A percentile compares a stretch with the other conserved stretches of the same genome.
These are phyloP conservation scores for Crenichthys baileyi DNA, from an alignment of 2,797 vertebrate genomes.

Conservation along the genomic window DNA sequence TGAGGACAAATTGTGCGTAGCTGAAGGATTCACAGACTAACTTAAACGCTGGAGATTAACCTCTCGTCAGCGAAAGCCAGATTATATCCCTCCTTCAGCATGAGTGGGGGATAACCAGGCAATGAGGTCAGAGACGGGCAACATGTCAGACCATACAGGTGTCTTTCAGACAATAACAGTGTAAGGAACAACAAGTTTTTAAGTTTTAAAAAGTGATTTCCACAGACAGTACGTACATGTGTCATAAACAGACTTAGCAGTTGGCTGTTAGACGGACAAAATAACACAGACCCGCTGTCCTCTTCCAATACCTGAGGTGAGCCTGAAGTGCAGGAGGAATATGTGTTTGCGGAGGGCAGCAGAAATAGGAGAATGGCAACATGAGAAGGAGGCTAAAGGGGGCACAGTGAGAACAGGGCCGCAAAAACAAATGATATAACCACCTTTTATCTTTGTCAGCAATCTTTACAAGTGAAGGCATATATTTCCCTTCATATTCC, in stretches of 20 bases:
- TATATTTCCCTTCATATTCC: constrained; percentile 5
- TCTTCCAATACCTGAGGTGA: constrained; percentile 34
- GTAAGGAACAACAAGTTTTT: background rate
- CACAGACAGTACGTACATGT: background rate
- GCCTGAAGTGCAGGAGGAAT: constrained; percentile 41
- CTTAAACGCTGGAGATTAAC: constrained; percentile 55
- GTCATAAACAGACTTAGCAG: constrained; percentile 21
- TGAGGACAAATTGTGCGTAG: constrained; percentile 36
- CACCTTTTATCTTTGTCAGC: constrained; percentile 49
- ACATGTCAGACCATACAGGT: constrained; percentile 32
- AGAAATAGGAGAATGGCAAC: constrained; percentile 65
- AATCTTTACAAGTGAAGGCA: constrained; percentile 1
- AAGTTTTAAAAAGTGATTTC: background rate
- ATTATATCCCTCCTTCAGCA: constrained; percentile 54
- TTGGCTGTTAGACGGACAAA: constrained; percentile 54
- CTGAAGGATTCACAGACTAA: constrained; percentile 42
- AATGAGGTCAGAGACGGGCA: constrained; percentile 23
- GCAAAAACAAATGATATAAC: constrained; percentile 75
- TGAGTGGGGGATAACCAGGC: constrained; percentile 37
- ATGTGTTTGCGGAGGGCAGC: constrained; percentile 42
- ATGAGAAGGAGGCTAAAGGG: constrained; percentile 34
- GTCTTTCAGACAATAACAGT: background rate
- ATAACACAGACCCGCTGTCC: constrained; percentile 51
- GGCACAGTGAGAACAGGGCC: constrained; percentile 25
- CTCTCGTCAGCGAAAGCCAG: constrained; percentile 48